phyloP scores from a whole-genome alignment of 2,797 vertebrate species.

The Anabas testudineus region DNA sequence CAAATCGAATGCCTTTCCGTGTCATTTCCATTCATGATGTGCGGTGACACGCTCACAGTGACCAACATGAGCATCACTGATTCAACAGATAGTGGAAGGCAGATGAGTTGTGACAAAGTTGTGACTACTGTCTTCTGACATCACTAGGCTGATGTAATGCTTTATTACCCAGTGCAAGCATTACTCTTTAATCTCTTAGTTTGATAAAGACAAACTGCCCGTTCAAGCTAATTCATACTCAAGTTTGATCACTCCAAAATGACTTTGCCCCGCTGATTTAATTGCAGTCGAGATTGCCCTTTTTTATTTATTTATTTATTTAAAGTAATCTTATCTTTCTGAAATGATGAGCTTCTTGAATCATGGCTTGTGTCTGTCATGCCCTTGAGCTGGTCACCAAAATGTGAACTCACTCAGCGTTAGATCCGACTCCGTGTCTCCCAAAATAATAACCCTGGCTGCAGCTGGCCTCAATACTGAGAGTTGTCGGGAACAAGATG shows the following conservation, averaged over 20 bases:
- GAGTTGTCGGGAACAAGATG: slow-evolving; percentile 62
- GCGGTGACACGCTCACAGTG: slow-evolving; percentile 4
- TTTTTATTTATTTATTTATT: too few relatives aligned
- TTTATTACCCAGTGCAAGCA: slow-evolving; percentile 56
- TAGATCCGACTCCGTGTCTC: slow-evolving; percentile 56
- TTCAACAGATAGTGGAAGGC: slow-evolving; percentile 67
- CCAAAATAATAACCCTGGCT: slow-evolving; percentile 61
- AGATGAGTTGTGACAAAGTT: slow-evolving; percentile 73
- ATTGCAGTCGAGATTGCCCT: slow-evolving; percentile 13
- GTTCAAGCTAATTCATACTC: slow-evolving; percentile 33
- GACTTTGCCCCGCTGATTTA: slow-evolving; percentile 26
- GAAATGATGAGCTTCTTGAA: slow-evolving; percentile 59
- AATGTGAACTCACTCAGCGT: slow-evolving; percentile 56
- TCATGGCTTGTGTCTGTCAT: slow-evolving; percentile 51
- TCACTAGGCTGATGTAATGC: slow-evolving; percentile 69
- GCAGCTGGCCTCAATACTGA: slow-evolving; percentile 61
- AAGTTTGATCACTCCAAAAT: slow-evolving; percentile 45
- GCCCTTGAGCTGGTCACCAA: slow-evolving; percentile 74
- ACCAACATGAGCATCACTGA: slow-evolving; percentile 30
- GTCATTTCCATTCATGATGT: slow-evolving; percentile 18
- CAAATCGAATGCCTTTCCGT: slow-evolving; percentile 6
- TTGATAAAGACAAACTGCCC: slow-evolving; percentile 55
- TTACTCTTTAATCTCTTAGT: slow-evolving; percentile 35
- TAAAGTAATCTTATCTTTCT: slow-evolving; percentile 13
- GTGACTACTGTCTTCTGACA: slow-evolving; percentile 71